Conservation (phyloP, 2,797 vertebrate genomes). For the Uromys caudimaculatus region DNA sequence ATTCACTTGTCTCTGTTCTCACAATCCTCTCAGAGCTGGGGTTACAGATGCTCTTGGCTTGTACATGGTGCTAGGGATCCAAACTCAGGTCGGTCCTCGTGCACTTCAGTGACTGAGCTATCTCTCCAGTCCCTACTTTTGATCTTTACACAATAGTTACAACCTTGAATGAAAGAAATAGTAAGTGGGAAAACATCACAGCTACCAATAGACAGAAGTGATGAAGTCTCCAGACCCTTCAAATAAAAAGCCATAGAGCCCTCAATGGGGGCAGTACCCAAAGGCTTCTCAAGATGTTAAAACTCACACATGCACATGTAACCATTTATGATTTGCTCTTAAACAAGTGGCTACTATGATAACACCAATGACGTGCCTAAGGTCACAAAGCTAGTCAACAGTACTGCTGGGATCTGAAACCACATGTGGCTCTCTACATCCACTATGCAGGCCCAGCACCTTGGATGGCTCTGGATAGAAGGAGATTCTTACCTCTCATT, state of each 20-base stretch:
- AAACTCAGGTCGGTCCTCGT: too few species aligned
- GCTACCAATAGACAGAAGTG: background rate
- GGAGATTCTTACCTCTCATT: constrained; percentile 91
- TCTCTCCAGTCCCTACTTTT: background rate
- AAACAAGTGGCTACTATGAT: constrained; percentile 1
- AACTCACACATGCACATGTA: background rate
- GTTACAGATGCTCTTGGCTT: background rate
- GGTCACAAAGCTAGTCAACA: constrained; percentile 12
- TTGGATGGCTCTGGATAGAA: background rate
- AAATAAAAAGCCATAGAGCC: constrained; percentile 10
- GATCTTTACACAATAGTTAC: constrained; percentile 22
- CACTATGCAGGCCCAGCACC: background rate
- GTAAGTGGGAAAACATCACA: background rate
- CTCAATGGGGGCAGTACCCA: background rate
- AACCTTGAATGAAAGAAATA: background rate
- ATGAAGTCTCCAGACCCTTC: background rate
- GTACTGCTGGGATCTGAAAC: background rate
- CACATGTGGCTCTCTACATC: background rate
- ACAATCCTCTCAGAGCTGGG: background rate
- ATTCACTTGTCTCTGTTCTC: background rate
- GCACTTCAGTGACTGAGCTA: background rate
- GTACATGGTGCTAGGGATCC: background rate
- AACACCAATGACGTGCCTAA: constrained; percentile 35
- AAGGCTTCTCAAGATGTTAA: background rate
- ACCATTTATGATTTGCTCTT: constrained; percentile 25